Conservation (phyloP, 2,888 invertebrate genomes). For the Ochropleura leucogaster region DNA sequence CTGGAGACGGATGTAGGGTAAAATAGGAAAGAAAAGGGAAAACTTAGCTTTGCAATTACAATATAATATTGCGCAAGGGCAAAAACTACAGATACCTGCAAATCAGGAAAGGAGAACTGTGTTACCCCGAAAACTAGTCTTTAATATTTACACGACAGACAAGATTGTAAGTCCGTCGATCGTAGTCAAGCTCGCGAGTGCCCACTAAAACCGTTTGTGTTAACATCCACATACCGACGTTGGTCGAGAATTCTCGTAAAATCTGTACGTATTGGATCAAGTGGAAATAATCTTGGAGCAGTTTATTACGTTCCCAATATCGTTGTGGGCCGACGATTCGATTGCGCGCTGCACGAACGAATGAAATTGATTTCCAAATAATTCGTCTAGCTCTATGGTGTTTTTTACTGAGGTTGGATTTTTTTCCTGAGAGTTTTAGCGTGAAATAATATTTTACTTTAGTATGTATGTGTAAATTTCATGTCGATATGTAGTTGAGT, state of each 20-base stretch:
- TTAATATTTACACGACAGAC: conserved; percentile 22
- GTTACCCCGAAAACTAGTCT: no score
- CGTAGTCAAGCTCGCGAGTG: conserved; percentile 24
- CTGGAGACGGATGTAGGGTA: no score
- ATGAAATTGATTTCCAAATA: conserved; percentile 79
- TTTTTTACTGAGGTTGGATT: conserved; percentile 30
- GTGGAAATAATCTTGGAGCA: conserved; percentile 80
- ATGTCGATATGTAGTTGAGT: not conserved
- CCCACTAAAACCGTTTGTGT: conserved; percentile 43
- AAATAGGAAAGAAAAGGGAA: no score
- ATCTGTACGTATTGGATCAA: conserved; percentile 75
- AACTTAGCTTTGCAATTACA: no score
- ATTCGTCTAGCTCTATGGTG: conserved; percentile 65
- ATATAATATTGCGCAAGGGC: no score
- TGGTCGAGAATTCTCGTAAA: conserved; percentile 57
- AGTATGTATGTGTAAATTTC: no score
- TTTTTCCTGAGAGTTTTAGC: not conserved
- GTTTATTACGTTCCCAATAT: conserved; percentile 86
- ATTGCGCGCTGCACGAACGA: conserved; percentile 70
- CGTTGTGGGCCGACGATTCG: conserved; percentile 70
- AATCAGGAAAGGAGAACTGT: no score
- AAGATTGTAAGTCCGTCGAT: conserved; percentile 39
- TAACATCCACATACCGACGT: conserved; percentile 55
- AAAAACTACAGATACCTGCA: no score
- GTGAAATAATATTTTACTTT: not conserved